phyloP scores from a whole-genome alignment of 1,140 invertebrate species.

The Prorops nasuta region DNA sequence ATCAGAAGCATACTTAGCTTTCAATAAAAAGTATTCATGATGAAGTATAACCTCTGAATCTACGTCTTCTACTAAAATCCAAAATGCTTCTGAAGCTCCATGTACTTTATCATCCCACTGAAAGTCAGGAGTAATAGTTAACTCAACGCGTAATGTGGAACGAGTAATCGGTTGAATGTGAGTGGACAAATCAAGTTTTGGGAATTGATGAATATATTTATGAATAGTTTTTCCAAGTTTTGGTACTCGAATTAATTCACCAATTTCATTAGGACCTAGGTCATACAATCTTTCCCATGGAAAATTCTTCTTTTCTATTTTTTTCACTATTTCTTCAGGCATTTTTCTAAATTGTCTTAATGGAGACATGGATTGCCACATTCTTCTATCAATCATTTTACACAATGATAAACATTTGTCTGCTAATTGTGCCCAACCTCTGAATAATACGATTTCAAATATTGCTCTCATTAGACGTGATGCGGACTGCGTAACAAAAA shows the following conservation, averaged over 20 bases:
- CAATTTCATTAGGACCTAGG: slow-evolving; percentile 95
- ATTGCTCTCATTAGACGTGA: slow-evolving; percentile 93
- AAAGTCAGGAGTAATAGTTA: slow-evolving; percentile 99
- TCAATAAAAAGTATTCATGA: slow-evolving; percentile 96
- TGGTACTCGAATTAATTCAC: slow-evolving; percentile 92
- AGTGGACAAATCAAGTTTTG: slow-evolving; percentile 90
- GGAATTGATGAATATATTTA: slow-evolving; percentile 97
- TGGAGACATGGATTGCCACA: slow-evolving; percentile 99
- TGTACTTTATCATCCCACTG: slow-evolving; percentile 99
- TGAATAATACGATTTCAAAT: slow-evolving; percentile 88
- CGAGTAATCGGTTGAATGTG: slow-evolving; percentile 98
- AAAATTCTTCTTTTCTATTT: slow-evolving; percentile 98
- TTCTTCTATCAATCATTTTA: slow-evolving; percentile 98
- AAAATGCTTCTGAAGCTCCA: slow-evolving; percentile 95
- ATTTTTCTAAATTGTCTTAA: slow-evolving; percentile 97
- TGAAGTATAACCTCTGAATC: slow-evolving; percentile 95
- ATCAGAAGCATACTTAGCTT: slow-evolving; percentile 90
- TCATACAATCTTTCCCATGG: slow-evolving; percentile 94
- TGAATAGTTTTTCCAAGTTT: slow-evolving; percentile 97
- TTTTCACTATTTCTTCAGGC: slow-evolving; percentile 96
- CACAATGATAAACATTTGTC: slow-evolving; percentile 94
- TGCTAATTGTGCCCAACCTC: slow-evolving; percentile 96
- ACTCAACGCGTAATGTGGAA: slow-evolving; percentile 89
- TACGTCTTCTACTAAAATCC: slow-evolving; percentile 98
- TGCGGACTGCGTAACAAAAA: slow-evolving; percentile 98